A percentile compares a stretch with the other conserved stretches of the same genome.
phyloP scores from a whole-genome alignment of 2,113 vertebrate genomes.

The Nothoprocta perdicaria region DNA sequence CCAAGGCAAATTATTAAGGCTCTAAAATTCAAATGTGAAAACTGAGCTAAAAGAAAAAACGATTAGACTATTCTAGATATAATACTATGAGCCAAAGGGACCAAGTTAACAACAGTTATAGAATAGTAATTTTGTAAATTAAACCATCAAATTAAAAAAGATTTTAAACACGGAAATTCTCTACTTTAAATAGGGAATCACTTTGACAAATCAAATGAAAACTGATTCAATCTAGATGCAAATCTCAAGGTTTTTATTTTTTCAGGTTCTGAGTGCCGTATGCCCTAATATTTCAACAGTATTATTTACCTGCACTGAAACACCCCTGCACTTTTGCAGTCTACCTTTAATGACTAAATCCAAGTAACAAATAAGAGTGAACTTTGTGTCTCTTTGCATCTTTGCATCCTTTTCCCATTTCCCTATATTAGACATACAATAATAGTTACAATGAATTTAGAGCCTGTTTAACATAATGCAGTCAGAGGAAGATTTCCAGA shows the following conservation, averaged over 20 bases:
- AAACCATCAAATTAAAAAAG: background rate
- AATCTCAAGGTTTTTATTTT: background rate
- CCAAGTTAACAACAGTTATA: background rate
- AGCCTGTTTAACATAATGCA: background rate
- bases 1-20: background rate
- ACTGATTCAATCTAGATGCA: background rate
- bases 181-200: background rate
- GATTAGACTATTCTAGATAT: background rate
- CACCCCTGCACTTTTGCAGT: background rate
- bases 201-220: background rate
- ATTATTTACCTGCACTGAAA: background rate
- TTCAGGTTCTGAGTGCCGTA: background rate
- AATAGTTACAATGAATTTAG: background rate
- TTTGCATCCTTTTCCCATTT: background rate
- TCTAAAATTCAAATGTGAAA: background rate
- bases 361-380: background rate
- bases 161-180: slow-evolving; percentile 7
- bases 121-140: background rate
- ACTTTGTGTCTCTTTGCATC: background rate
- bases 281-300: background rate
- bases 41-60: background rate
- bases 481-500: background rate
- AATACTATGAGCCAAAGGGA: background rate
- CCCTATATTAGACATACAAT: accelerated
- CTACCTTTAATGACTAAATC: background rate